Base-by-base conservation (phyloP, 2,797 vertebrate species). In the Huso huso region DNA sequence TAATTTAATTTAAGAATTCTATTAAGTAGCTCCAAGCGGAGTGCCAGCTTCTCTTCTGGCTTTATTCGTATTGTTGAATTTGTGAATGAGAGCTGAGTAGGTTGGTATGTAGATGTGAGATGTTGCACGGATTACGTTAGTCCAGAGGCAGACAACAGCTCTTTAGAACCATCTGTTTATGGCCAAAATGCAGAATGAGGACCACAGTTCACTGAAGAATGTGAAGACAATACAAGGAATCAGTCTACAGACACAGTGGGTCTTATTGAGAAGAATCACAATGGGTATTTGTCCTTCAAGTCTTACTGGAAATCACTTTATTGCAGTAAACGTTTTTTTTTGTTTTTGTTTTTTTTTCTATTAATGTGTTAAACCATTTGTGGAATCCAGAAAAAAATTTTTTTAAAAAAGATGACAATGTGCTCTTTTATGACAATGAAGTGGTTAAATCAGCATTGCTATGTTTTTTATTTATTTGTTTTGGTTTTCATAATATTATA, bases 141-240 rank as follows among this genome's bases (percentile, higher is more conserved):
- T 86, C 82, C 86, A 81, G 84, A 81, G 85, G 89, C 88, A 92
- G 89, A 94, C 91, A 90, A 86, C 87, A 84, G 83, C 71, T 70
- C 79, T 76, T 88, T 74, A 84, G 80, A 86, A 75, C 81, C 83
- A 87, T 89, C 84, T 90, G 84, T 89, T 88, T 84, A 74, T 76
- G 68, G 79, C 80, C 75, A 61, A 71, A 86, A 83, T 80, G 83
- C 86, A 84, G 84, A 90, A 80, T 86, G 85, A 79, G 87, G 90
- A 90, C 81, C 86, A 73, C 80, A 76, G 82, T 58, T 68, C 68
- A 74, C 78, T 72, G 76, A 83, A 89, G 88, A 89, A 87, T 79
- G 57, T 58, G 57, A 23, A 0, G 10, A 58, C 81, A 78, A 78
- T 81, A 91, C 86, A 89, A 88, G 87, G 85, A 81, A 82, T 81